These are phyloP conservation scores for Phocoena phocoena DNA, from an alignment of 2,113 vertebrate species.

Conservation along the genomic window DNA sequence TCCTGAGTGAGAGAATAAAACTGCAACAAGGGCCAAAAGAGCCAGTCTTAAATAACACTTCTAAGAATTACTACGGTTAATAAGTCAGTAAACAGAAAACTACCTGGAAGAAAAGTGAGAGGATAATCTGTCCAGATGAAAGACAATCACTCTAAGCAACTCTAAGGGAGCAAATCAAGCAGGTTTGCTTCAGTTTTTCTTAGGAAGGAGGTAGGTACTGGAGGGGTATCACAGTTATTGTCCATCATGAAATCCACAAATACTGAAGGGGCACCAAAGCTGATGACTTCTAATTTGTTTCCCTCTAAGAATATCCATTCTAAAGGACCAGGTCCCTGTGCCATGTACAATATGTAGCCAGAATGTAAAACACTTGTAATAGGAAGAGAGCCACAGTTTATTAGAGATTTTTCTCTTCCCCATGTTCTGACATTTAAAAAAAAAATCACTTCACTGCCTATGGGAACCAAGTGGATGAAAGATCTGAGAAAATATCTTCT, in stretches of 20 bases:
- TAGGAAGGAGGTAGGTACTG: not conserved
- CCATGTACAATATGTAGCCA: not conserved
- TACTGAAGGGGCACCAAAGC: not conserved
- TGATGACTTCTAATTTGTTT: not conserved
- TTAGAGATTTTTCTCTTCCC: constrained; percentile 22
- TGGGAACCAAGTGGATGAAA: not conserved
- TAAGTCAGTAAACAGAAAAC: not conserved
- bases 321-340: not conserved
- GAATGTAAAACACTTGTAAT: not conserved
- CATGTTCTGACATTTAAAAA: not conserved
- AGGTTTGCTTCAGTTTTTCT: not conserved
- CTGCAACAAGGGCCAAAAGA: not conserved
- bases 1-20: not conserved
- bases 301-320: not conserved
- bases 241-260: not conserved
- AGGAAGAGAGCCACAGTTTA: not conserved
- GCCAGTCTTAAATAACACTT: not conserved
- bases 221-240: not conserved
- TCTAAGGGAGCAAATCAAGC: not conserved
- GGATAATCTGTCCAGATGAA: not conserved
- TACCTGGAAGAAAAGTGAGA: not conserved
- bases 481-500: constrained; percentile 2
- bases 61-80: not conserved
- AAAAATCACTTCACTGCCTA: not conserved
- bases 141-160: not conserved